A percentile compares a stretch with the other conserved stretches of the same genome.
phyloP scores from a whole-genome alignment of 2,113 vertebrate genomes.

The Cheilinus undulatus region DNA sequence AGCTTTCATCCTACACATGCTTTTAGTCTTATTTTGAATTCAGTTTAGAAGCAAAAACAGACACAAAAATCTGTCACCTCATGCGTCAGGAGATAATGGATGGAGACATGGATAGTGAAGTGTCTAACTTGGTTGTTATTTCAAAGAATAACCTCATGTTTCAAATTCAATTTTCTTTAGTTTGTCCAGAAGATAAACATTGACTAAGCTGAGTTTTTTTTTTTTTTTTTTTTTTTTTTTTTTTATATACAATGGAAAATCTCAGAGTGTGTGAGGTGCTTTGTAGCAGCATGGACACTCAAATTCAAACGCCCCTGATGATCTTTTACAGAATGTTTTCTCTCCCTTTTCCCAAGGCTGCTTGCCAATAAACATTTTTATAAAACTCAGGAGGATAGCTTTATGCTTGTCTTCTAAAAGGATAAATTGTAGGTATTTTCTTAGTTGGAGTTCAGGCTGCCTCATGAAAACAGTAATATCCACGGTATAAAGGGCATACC shows the following conservation, averaged over 20 bases:
- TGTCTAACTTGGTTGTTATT: constrained; percentile 27
- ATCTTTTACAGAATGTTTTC: constrained; percentile 30
- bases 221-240: too few relatives aligned
- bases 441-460: constrained; percentile 20
- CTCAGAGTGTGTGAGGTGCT: constrained; percentile 17
- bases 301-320: constrained; percentile 36
- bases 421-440: neutral
- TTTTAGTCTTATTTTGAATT: neutral
- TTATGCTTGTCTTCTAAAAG: constrained; percentile 10
- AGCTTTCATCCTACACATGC: constrained; percentile 5
- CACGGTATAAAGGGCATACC: constrained; percentile 1
- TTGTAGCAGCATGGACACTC: constrained; percentile 32
- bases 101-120: neutral
- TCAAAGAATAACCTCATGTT: constrained; percentile 33
- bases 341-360: constrained; percentile 24
- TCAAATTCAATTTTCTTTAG: constrained; percentile 23
- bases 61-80: neutral
- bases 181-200: constrained; percentile 41
- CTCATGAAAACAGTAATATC: neutral
- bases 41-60: neutral
- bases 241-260: constrained; percentile 41
- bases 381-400: neutral
- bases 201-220: too few relatives aligned
- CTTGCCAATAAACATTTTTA: neutral
- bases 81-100: constrained; percentile 10